phyloP scores from a whole-genome alignment of 2,888 invertebrate species.

The Cataglyphis rosenhaueri region DNA sequence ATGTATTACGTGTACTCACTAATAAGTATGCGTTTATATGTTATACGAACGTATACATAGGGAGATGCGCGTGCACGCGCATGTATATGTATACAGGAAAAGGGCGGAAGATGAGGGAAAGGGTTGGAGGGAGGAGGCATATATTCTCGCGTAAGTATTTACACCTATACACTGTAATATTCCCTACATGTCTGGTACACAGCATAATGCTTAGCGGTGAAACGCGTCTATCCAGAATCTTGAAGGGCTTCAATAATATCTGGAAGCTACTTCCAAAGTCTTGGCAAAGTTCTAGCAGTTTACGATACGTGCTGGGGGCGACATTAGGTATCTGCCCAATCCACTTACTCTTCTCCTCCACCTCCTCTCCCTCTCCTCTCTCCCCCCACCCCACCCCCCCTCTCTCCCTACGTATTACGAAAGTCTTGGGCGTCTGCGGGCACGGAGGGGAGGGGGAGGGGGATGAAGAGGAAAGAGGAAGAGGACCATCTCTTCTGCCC shows the following conservation, averaged over 20 bases:
- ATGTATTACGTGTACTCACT: constrained; percentile 25
- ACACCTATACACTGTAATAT: constrained; percentile 40
- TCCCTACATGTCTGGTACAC: constrained; percentile 30
- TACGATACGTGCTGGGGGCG: constrained; percentile 75
- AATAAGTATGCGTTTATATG: constrained; percentile 24
- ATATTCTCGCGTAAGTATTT: constrained; percentile 49
- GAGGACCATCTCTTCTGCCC: neutral
- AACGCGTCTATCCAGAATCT: constrained; percentile 75
- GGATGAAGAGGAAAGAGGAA: neutral
- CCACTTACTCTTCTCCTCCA: constrained; percentile 63
- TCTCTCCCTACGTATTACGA: constrained; percentile 18
- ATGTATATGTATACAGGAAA: neutral
- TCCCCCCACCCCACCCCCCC: neutral
- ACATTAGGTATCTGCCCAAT: constrained; percentile 71
- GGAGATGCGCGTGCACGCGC: neutral
- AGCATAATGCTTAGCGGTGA: constrained; percentile 67
- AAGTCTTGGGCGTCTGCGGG: constrained; percentile 52
- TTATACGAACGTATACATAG: constrained; percentile 3
- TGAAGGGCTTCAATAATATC: constrained; percentile 77
- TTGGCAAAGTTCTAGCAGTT: constrained; percentile 74
- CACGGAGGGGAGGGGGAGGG: neutral
- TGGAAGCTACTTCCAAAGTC: constrained; percentile 76
- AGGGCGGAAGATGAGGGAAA: neutral
- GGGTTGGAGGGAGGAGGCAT: neutral
- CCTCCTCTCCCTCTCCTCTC: neutral